These are phyloP conservation scores for Thymelicus lineola DNA, from an alignment of 2,888 invertebrate genomes.

Conservation along the genomic window DNA sequence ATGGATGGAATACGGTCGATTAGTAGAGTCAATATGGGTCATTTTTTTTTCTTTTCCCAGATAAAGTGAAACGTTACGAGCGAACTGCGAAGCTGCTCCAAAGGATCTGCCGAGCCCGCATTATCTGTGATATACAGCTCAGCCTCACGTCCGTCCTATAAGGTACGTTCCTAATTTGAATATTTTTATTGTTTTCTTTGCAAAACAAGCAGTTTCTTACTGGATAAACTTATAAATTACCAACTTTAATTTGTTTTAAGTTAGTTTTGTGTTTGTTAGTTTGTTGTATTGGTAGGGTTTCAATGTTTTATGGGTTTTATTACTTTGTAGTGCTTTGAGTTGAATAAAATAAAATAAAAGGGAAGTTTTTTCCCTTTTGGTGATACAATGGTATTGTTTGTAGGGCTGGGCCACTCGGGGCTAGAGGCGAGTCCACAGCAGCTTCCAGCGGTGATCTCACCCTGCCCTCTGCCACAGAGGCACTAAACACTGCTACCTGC, in stretches of 20 bases:
- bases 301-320: neutral
- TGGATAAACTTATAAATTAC: conserved; percentile 27
- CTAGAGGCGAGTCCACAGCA: conserved; percentile 85
- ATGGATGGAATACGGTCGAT: neutral
- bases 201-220: conserved; percentile 33
- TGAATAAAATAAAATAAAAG: conserved; percentile 30
- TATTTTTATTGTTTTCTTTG: conserved; percentile 26
- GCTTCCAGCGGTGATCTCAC: conserved; percentile 85
- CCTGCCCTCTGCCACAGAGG: conserved; percentile 81
- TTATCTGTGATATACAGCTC: conserved; percentile 86
- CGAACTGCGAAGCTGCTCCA: conserved; percentile 81
- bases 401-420: conserved; percentile 89
- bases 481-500: conserved; percentile 85
- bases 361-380: conserved; percentile 32
- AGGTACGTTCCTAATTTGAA: conserved; percentile 58
- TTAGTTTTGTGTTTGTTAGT: too few species aligned
- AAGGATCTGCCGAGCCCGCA: conserved; percentile 84
- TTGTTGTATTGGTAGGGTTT: too few species aligned
- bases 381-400: conserved; percentile 48
- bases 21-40: conserved; percentile 26
- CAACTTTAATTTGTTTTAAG: neutral
- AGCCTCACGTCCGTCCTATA: conserved; percentile 86
- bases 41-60: conserved; percentile 45
- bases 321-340: conserved; percentile 30
- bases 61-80: conserved; percentile 78